Conservation (phyloP, 2,113 vertebrate genomes). For the Lota lota region DNA sequence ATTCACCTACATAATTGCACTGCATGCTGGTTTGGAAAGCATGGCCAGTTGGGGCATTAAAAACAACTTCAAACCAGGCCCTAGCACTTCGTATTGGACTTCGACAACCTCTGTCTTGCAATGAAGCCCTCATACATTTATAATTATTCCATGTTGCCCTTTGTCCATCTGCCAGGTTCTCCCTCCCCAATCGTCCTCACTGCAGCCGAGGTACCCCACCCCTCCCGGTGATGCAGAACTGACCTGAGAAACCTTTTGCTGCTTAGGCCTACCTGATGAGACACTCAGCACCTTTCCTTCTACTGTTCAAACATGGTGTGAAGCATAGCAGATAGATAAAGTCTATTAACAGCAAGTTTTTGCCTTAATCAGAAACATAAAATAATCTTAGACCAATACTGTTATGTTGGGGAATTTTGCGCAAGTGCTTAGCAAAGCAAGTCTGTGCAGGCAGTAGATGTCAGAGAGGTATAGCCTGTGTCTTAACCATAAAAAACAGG, state of each 20-base stretch:
- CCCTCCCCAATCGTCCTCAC: neutral
- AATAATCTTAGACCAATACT: neutral
- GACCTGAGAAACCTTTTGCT: constrained; percentile 1
- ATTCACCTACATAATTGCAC: neutral
- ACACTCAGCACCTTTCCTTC: neutral
- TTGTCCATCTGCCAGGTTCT: constrained; percentile 27
- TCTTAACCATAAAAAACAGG: constrained; percentile 4
- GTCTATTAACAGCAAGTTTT: constrained; percentile 8
- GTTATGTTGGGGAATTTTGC: neutral
- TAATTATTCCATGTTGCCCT: constrained; percentile 1
- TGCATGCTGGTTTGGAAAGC: neutral
- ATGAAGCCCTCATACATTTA: neutral
- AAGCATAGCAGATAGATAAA: neutral
- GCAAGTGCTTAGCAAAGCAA: neutral
- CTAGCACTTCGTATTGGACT: neutral
- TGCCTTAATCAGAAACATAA: neutral
- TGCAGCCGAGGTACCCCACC: neutral
- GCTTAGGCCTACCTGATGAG: neutral
- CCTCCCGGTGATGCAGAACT: constrained; percentile 1
- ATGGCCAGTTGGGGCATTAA: neutral
- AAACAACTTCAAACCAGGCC: neutral
- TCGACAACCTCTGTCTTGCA: neutral
- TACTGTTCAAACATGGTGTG: neutral
- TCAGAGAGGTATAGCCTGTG: constrained; percentile 2
- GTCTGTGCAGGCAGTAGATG: constrained; percentile 9